Evolutionary conservation across 64 coral and sea anemone genomes (phyloP), one percentile per base, ranked within the genome.

Genomic region (Stylophora pistillata): DNA sequence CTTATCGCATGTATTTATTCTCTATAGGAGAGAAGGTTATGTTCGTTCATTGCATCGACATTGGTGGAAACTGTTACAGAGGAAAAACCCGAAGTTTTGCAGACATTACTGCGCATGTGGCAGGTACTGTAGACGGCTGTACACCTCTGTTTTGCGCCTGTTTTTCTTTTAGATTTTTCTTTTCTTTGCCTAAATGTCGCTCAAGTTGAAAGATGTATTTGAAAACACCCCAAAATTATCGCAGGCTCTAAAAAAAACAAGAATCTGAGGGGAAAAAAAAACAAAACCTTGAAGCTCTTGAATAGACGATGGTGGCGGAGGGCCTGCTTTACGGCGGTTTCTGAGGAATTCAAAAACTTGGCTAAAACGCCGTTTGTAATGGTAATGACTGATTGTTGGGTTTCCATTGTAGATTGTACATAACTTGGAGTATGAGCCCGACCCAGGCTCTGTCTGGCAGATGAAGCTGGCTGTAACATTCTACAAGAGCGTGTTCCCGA

Each of bases 1-100:
- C 0, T 47, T 47, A 47, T 47, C 37, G 37, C 7, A 14, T 47
- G 72, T 56, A 6, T 27, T 13, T 62, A 74, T 30, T 25, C 33
- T 54, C 58, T 27, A 0, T 62, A 96, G 95, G 95, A 96, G 79
- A 93, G 90, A 23, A 78, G 82, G 58, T 63, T 72, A 16, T 60
- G 82, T 32, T 81, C 95, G 0, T 96, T 96, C 32, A 90, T 96
- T 47, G 91, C 87, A 18, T 78, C 91, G 12, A 66, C 93, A 9
- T 73, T 96, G 74, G 89, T 92, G 76, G 95, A 96, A 78, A 90
- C 91, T 72, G 89, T 96, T 29, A 96, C 95, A 58, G 95, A 96
- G 55, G 95, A 96, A 53, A 96, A 96, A 90, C 95, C 91, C 7
- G 91, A 93, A 52, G 88, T 91, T 32, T 89, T 93, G 41, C 90